A percentile compares a stretch with the other conserved stretches of the same genome.
phyloP scores from a whole-genome alignment of 2,888 invertebrate species.

The Pristionchus maxplancki region DNA sequence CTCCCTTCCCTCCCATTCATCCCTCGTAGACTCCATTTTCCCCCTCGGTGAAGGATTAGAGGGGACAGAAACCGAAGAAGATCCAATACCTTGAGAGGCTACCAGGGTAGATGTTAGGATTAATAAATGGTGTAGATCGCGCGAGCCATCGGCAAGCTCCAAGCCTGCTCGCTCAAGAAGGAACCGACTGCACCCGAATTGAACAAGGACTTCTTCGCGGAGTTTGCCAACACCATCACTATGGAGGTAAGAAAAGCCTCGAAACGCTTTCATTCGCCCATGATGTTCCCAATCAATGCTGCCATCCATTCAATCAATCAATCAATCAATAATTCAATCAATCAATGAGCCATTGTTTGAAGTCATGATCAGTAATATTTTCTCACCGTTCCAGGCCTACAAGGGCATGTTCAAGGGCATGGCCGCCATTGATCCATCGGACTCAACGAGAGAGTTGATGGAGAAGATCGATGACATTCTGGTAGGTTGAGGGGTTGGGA shows the following conservation, averaged over 20 bases:
- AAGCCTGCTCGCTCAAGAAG: conserved; percentile 38
- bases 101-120: no score
- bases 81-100: no score
- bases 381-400: background rate
- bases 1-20: no score
- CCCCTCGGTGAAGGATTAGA: no score
- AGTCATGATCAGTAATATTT: no score
- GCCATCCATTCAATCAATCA: no score
- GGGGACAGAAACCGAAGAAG: no score
- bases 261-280: background rate
- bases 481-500: no score
- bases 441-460: background rate
- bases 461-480: background rate
- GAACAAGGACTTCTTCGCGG: background rate
- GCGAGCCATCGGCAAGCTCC: background rate
- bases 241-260: background rate
- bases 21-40: no score
- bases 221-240: background rate
- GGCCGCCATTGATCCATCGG: background rate
- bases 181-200: background rate
- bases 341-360: background rate
- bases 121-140: conserved; percentile 12
- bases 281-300: no score
- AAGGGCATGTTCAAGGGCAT: conserved; percentile 2
- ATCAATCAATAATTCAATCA: no score